phyloP scores from a whole-genome alignment of 2,888 invertebrate species.

The Chaitophorus viminalis region DNA sequence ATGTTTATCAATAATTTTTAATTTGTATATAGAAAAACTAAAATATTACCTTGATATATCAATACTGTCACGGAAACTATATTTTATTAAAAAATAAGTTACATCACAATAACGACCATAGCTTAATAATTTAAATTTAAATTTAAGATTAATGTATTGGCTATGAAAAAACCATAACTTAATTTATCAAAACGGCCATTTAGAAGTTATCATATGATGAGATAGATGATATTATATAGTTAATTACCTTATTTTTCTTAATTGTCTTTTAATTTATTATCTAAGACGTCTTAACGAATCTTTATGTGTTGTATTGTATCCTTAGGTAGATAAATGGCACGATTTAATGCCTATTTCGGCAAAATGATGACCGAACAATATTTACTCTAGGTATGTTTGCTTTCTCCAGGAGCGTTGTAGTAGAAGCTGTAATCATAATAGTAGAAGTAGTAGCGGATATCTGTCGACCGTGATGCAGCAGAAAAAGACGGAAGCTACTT shows the following conservation, averaged over 20 bases:
- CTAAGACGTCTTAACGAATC: slow-evolving; percentile 53
- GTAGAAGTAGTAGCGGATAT: slow-evolving; percentile 14
- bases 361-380: slow-evolving; percentile 23
- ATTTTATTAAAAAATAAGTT: background rate
- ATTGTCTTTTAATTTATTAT: slow-evolving; percentile 44
- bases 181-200: background rate
- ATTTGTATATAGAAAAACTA: background rate
- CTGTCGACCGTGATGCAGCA: background rate
- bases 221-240: slow-evolving; percentile 48
- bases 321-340: slow-evolving; percentile 41
- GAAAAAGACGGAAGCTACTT: background rate
- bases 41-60: background rate
- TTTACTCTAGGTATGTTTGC: slow-evolving; percentile 32
- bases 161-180: background rate
- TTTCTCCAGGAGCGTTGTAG: slow-evolving; percentile 28
- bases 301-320: slow-evolving; percentile 27
- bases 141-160: background rate
- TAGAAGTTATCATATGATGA: slow-evolving; percentile 2
- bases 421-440: background rate
- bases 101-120: background rate
- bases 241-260: slow-evolving; percentile 57
- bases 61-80: background rate
- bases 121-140: slow-evolving; percentile 6
- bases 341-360: slow-evolving; percentile 24
- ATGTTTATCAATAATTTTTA: background rate